Evolutionary conservation across 1,140 invertebrate species (phyloP), one percentile per base, ranked within the genome.

Genomic region (Drosophila prosaltans): DNA sequence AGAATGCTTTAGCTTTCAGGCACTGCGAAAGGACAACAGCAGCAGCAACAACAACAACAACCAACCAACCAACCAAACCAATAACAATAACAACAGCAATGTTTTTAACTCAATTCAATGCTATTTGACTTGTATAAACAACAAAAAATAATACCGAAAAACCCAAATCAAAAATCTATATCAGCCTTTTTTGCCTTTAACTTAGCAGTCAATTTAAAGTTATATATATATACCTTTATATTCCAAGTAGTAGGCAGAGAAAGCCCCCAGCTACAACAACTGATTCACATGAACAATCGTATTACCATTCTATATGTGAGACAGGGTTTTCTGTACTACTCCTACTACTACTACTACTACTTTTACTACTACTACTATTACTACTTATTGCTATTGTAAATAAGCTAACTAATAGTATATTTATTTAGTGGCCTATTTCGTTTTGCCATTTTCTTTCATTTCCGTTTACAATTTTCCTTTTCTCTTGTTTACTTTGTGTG

Each of bases 1-100:
- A 76, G 74, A 69, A 76, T 57, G 74, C 74, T 77, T 77, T 30
- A 70, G 74, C 74, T 77, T 77, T 67, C 60, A 77, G 74, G 66
- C 74, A 77, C 66, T 68, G 65, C 58, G 43, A 40, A 54, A 58
- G 54, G 54, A 66, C 65, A 75, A 75, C 45, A 62, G 36, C 41
- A 43, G 41, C 41, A 51, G 21, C 45, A 51, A 11, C 45, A 51
- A 11, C 45, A 51, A 9, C n/a, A 9, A 8, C 8, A 39, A 58
- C n/a, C 43, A 6, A 45, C 32, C 28, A 30, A 36, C 11, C 7
- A n/a, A 58, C 55, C 8, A 57, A 4, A n/a, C n/a, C 4, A 3
- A 16, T 11, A 16, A 16, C 16, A 16, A 16, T 16, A 30, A 36
- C 30, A 21, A 30, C 3, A 28, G 28, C 51, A 55, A 39, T 39